Evolutionary conservation across 2,888 invertebrate genomes (phyloP), one percentile per base, ranked within the genome.

Genomic region (Smittia sp.): DNA sequence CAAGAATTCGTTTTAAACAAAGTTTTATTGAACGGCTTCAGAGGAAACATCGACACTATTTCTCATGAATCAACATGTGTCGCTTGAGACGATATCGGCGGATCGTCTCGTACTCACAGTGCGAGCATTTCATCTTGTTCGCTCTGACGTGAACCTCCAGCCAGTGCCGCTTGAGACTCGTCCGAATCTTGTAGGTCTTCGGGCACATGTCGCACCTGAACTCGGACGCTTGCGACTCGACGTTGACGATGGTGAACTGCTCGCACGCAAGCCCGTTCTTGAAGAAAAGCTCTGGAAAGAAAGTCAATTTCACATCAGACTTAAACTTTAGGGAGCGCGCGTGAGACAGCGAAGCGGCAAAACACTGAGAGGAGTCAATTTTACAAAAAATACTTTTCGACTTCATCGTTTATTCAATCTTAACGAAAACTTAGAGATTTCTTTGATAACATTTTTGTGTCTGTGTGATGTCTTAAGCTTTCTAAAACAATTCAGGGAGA

Each of bases 301-400:
- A 46, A 32, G 6, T 46, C 46, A 46, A 46, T 46, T 11, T 46
- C 46, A 15, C 46, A 46, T 46, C 46, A 46, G 46, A 46, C 46
- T 46, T 46, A 46, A 38, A 46, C 46, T 46, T 46, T n/a, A n/a
- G n/a, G n/a, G n/a, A n/a, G n/a, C n/a, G n/a, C n/a, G n/a, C n/a
- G n/a, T n/a, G n/a, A n/a, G n/a, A n/a, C n/a, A n/a, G n/a, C n/a
- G n/a, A n/a, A n/a, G n/a, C n/a, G n/a, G n/a, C n/a, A n/a, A n/a
- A n/a, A 32, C 32, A 9, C 32, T 9, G 3, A 32, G 4, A 11
- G 3, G 46, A 46, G 11, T 46, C 11, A 46, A 6, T 58, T 9
- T 58, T 58, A 58, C 58, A 58, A 58, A 58, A 58, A 58, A 22
- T 22, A 58, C n/a, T 58, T 58, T 58, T 58, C 58, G 58, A 22